A percentile compares a stretch with the other conserved stretches of the same genome.
These are phyloP conservation scores for Odontophorus gujanensis DNA, from an alignment of 2,113 vertebrate species.

Conservation along the genomic window DNA sequence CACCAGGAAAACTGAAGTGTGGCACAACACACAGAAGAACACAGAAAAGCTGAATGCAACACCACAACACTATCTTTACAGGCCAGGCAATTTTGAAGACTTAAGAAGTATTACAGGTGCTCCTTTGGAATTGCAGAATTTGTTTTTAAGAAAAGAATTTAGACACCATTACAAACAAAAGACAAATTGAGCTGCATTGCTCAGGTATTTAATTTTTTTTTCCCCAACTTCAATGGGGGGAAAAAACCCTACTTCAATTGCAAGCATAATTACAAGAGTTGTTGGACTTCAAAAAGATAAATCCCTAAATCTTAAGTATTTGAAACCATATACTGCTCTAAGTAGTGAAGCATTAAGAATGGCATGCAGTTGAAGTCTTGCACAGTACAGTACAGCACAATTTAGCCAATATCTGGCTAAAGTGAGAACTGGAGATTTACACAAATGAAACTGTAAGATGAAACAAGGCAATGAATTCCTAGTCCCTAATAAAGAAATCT, in stretches of 20 bases:
- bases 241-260: not conserved
- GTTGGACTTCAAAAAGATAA: not conserved
- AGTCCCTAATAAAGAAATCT: not conserved
- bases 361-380: not conserved
- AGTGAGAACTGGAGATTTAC: not conserved
- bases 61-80: not conserved
- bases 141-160: not conserved
- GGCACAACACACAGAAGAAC: not conserved
- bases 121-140: not conserved
- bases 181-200: not conserved
- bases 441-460: not conserved
- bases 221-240: not conserved
- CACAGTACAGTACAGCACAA: not conserved
- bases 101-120: not conserved
- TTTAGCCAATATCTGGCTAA: not conserved
- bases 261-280: not conserved
- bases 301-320: not conserved
- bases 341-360: not conserved
- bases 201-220: not conserved
- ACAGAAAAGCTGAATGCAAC: not conserved
- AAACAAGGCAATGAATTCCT: not conserved
- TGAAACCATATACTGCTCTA: not conserved
- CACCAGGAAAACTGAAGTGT: not conserved
- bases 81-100: not conserved
- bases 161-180: not conserved